A percentile compares a stretch with the other conserved stretches of the same genome.
Conservation (phyloP, 2,797 vertebrate species). For the Sebastes iracundus region DNA sequence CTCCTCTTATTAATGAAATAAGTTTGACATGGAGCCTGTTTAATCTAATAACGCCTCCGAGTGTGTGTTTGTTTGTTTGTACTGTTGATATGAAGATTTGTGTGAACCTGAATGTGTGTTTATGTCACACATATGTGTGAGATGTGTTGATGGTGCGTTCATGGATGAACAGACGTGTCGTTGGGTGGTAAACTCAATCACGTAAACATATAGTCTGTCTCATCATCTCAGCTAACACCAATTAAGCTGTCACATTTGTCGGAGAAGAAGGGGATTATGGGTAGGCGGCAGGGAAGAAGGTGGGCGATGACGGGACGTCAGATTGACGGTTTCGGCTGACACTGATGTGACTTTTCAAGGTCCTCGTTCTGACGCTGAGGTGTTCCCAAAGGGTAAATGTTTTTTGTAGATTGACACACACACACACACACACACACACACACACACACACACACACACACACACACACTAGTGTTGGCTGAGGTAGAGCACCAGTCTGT, state of each 20-base stretch:
- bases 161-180: background rate
- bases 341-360: slow-evolving; percentile 22
- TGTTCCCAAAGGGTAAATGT: slow-evolving; percentile 1
- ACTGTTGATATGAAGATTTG: background rate
- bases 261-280: slow-evolving; percentile 25
- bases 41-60: slow-evolving; percentile 13
- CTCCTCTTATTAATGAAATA: background rate
- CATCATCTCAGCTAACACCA: slow-evolving; percentile 37
- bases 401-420: background rate
- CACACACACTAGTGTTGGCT: slow-evolving; percentile 27
- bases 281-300: background rate
- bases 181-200: slow-evolving; percentile 37
- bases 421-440: background rate
- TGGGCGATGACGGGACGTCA: slow-evolving; percentile 2
- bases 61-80: background rate
- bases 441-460: background rate
- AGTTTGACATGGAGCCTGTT: slow-evolving; percentile 42
- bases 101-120: background rate
- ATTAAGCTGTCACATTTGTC: slow-evolving; percentile 30
- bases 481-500: slow-evolving; percentile 9
- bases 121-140: background rate
- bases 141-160: background rate
- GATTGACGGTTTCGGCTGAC: background rate
- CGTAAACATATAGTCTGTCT: background rate
- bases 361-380: slow-evolving; percentile 2